Conservation (phyloP, 1,140 invertebrate species). For the Macrosteles quadrilineatus region DNA sequence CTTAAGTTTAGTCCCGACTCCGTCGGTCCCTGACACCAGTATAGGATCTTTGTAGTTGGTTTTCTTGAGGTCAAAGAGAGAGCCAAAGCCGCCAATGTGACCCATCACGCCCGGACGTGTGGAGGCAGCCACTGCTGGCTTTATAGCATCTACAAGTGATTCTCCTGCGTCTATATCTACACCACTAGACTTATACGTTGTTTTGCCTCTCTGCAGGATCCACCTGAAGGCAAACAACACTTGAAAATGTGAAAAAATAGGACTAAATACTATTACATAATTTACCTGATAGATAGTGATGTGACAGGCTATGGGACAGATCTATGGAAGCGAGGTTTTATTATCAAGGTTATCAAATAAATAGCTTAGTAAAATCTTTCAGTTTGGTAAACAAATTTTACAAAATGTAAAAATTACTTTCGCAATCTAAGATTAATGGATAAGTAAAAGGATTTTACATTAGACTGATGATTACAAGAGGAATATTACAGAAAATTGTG, state of each 20-base stretch:
- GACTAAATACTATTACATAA: background rate
- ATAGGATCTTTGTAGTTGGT: conserved; percentile 76
- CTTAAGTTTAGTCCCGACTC: conserved; percentile 95
- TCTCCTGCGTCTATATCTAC: conserved; percentile 94
- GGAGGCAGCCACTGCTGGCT: conserved; percentile 70
- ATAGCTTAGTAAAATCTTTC: too few species aligned
- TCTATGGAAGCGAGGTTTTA: too few species aligned
- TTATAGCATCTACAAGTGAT: conserved; percentile 79
- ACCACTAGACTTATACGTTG: conserved; percentile 91
- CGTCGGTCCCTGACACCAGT: conserved; percentile 93
- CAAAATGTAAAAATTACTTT: too few species aligned
- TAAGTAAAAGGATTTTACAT: too few species aligned
- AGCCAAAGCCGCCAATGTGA: conserved; percentile 89
- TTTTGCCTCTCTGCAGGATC: conserved; percentile 51
- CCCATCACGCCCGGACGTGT: conserved; percentile 73
- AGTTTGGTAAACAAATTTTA: too few species aligned
- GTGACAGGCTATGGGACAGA: background rate
- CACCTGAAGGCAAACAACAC: conserved; percentile 41
- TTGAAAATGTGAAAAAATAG: too few species aligned
- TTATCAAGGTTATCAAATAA: too few species aligned
- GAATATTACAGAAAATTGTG: too few species aligned
- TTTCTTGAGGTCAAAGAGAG: conserved; percentile 76
- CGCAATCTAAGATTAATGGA: too few species aligned
- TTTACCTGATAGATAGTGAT: background rate
- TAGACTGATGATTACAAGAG: too few species aligned